phyloP scores from a whole-genome alignment of 2,888 invertebrate species.

The Ornithoptera priamus region DNA sequence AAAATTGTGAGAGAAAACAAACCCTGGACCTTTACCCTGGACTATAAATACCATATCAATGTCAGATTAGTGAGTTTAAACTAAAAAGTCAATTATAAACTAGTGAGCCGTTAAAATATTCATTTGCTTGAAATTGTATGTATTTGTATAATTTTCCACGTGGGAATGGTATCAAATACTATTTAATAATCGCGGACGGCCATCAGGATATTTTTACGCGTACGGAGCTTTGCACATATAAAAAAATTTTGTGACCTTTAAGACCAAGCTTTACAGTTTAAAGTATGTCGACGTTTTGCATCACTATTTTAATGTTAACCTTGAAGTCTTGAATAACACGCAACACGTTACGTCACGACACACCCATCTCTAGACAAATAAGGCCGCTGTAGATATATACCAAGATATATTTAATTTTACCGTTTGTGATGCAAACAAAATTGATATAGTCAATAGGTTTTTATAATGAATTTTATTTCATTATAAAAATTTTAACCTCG shows the following conservation, averaged over 20 bases:
- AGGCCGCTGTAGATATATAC: conserved; percentile 56
- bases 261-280: conserved; percentile 50
- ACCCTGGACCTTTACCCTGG: no score
- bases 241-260: conserved; percentile 43
- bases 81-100: no score
- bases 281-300: conserved; percentile 49
- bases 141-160: neutral
- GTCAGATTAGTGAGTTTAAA: no score
- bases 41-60: no score
- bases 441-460: neutral
- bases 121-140: neutral
- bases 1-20: no score
- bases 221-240: conserved; percentile 38
- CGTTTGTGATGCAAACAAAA: neutral
- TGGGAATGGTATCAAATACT: neutral
- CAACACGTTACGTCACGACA: conserved; percentile 73
- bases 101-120: no score
- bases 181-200: conserved; percentile 50
- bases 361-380: conserved; percentile 75
- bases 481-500: neutral
- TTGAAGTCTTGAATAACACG: conserved; percentile 71
- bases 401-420: conserved; percentile 35
- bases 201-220: conserved; percentile 48
- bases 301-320: conserved; percentile 53
- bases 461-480: neutral